Evolutionary conservation across 2,113 vertebrate genomes (phyloP).

Genomic region (Bubo bubo): DNA sequence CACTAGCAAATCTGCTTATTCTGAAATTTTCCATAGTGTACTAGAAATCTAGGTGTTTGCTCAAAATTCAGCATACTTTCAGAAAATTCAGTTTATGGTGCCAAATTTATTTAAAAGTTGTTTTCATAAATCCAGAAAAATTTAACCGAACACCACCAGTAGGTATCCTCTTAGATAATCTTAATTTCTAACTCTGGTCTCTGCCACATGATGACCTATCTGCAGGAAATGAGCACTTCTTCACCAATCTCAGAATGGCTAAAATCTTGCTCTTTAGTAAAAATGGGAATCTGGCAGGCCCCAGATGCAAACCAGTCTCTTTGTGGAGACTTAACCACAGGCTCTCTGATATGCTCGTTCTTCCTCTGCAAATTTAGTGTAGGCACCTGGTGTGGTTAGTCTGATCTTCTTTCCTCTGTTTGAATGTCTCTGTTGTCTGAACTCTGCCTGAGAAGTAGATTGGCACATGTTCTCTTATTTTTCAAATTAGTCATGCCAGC

Average conservation of each 20-base stretch:
- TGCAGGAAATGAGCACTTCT: not conserved
- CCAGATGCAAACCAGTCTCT: not conserved
- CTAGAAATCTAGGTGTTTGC: not conserved
- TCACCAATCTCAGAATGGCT: not conserved
- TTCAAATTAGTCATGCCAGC: conserved; percentile 43
- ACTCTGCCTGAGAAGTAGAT: not conserved
- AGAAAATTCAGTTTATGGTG: not conserved
- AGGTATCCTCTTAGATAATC: not conserved
- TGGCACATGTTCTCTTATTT: conserved; percentile 9
- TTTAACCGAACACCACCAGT: not conserved
- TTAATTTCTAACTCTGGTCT: not conserved
- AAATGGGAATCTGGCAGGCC: not conserved
- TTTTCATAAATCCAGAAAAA: not conserved
- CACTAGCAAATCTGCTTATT: not conserved
- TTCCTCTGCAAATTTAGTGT: not conserved
- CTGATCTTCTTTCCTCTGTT: not conserved
- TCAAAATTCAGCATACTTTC: not conserved
- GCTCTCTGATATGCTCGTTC: fast-evolving
- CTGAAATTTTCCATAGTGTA: not conserved
- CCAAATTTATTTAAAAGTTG: not conserved
- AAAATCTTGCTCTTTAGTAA: not conserved
- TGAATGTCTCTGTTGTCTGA: not conserved
- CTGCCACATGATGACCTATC: not conserved
- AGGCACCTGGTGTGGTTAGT: not conserved
- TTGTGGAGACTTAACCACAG: not conserved